Percentiles rank a stretch among this genome's conserved stretches.
These are phyloP conservation scores for Onthophagus sagittarius DNA, from an alignment of 2,888 invertebrate genomes.

Conservation along the genomic window DNA sequence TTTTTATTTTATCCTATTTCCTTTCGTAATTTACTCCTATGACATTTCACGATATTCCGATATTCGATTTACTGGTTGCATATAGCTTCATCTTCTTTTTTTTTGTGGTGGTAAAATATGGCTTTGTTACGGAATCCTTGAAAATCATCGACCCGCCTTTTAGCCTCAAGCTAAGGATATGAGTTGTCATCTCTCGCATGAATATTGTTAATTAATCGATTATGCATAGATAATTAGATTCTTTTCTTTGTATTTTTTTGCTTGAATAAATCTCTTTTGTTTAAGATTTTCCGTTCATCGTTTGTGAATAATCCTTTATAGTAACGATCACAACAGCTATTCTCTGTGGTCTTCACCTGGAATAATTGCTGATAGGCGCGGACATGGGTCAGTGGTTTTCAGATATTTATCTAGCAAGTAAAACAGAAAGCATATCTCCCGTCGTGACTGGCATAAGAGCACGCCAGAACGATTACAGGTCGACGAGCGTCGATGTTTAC, in stretches of 20 bases:
- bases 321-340: neutral
- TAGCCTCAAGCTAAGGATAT: too few species aligned
- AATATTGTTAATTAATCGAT: neutral
- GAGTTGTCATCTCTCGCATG: neutral
- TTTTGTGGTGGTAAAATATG: too few species aligned
- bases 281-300: neutral
- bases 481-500: neutral
- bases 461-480: neutral
- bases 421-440: neutral
- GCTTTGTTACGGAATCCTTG: neutral
- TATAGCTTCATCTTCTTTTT: too few species aligned
- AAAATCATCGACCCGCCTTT: neutral
- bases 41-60: neutral
- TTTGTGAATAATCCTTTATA: neutral
- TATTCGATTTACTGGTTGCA: neutral
- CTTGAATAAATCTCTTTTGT: too few species aligned
- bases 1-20: neutral
- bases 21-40: neutral
- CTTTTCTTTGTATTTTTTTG: neutral
- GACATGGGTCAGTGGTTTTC: neutral
- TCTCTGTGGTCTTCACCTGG: neutral
- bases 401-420: neutral
- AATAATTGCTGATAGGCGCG: neutral
- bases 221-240: neutral
- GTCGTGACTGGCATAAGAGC: neutral